These are phyloP conservation scores for Atta texana DNA, from an alignment of 1,140 invertebrate species.

Conservation along the genomic window DNA sequence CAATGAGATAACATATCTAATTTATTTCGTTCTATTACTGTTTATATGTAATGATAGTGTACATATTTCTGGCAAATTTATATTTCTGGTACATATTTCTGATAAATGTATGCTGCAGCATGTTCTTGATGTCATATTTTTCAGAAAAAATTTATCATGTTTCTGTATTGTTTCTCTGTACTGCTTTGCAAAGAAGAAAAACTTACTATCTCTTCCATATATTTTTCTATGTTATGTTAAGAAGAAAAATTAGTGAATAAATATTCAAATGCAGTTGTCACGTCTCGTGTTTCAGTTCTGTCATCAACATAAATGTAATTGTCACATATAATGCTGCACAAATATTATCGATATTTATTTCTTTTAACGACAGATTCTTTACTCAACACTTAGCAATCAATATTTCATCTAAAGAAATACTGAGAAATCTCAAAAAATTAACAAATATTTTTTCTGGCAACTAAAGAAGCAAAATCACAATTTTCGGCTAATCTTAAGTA, in stretches of 20 bases:
- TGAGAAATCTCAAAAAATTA: neutral
- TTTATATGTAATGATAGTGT: neutral
- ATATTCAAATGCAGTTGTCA: neutral
- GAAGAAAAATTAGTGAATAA: neutral
- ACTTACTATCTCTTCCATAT: neutral
- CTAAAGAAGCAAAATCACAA: neutral
- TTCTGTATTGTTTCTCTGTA: slow-evolving; percentile 34
- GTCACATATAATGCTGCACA: neutral
- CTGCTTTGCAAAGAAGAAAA: neutral
- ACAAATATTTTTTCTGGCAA: neutral
- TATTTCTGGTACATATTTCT: too few species aligned
- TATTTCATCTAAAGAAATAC: neutral
- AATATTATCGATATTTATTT: neutral
- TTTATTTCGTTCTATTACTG: neutral
- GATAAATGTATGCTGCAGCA: neutral
- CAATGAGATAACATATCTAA: neutral
- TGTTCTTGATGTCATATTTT: neutral
- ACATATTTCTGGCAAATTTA: neutral
- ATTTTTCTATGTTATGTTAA: neutral
- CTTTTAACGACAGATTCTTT: neutral
- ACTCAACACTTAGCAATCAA: neutral
- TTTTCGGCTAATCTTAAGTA: neutral
- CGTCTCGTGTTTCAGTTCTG: neutral
- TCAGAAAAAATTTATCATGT: slow-evolving; percentile 14
- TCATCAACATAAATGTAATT: neutral